Percentiles rank a stretch among this genome's conserved stretches.
These are phyloP conservation scores for Anseranas semipalmata DNA, from an alignment of 2,113 vertebrate species.

Conservation along the genomic window DNA sequence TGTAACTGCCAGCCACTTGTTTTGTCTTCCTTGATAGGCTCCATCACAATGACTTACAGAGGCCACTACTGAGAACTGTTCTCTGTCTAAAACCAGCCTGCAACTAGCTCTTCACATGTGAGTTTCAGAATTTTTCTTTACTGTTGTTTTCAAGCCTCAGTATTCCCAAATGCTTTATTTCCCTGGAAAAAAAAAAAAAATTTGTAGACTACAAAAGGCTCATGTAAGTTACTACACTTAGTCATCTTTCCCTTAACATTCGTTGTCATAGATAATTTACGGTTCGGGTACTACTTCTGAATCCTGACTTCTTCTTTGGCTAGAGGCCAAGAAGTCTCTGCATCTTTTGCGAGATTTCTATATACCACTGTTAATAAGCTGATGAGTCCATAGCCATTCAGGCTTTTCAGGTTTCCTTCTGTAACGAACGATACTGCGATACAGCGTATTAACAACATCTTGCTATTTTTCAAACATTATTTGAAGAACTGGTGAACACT, in stretches of 20 bases:
- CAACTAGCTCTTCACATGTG: not conserved
- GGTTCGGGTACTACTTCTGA: constrained; percentile 6
- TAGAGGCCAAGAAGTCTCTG: not conserved
- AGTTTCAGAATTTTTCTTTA: not conserved
- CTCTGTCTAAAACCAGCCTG: not conserved
- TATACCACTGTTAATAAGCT: not conserved
- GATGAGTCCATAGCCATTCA: not conserved
- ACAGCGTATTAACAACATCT: constrained; percentile 1
- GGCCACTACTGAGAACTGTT: not conserved
- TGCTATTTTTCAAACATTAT: constrained; percentile 17
- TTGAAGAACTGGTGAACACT: constrained; percentile 1
- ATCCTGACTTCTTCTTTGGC: not conserved
- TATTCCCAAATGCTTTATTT: not conserved
- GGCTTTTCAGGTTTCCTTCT: constrained; percentile 12
- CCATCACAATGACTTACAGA: not conserved
- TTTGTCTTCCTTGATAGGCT: not conserved
- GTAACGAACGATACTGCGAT: constrained; percentile 7
- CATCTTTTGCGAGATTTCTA: constrained; percentile 15
- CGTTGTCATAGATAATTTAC: not conserved
- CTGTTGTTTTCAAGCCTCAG: not conserved
- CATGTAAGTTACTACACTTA: not conserved
- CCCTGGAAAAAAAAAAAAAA: not conserved
- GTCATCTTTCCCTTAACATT: not conserved
- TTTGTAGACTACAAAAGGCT: not conserved
- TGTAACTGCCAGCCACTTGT: not conserved